Evolutionary conservation across 2,797 vertebrate genomes (phyloP).

Genomic region (Crocodylus rhombifer): DNA sequence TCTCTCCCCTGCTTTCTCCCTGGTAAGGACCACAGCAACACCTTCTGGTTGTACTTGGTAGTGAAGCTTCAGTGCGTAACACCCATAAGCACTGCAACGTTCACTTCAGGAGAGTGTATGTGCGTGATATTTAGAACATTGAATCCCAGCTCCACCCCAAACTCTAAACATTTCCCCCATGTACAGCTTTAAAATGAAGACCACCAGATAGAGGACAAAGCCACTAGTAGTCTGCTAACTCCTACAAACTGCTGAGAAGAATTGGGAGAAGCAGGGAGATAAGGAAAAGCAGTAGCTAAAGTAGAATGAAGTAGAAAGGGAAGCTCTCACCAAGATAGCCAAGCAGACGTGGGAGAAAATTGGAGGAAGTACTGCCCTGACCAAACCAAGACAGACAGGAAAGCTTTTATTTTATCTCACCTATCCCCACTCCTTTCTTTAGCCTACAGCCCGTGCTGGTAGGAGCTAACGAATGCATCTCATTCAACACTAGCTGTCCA

Average conservation of each 20-base stretch:
- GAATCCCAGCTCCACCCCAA: background rate
- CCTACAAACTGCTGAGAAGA: background rate
- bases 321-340: background rate
- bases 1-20: conserved; percentile 33
- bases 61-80: background rate
- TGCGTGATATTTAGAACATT: background rate
- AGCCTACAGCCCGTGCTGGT: background rate
- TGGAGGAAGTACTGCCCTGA: background rate
- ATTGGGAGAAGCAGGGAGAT: background rate
- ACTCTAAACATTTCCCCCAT: background rate
- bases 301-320: background rate
- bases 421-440: background rate
- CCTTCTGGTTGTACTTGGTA: conserved; percentile 66
- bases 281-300: background rate
- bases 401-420: rapidly evolving
- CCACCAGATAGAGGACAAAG: rapidly evolving
- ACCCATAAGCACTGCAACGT: background rate
- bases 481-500: background rate
- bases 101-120: background rate
- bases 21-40: conserved; percentile 71
- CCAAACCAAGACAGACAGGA: background rate
- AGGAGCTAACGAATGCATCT: rapidly evolving
- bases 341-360: background rate
- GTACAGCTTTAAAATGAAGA: background rate
- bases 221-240: background rate